A percentile compares a stretch with the other conserved stretches of the same genome.
Conservation (phyloP, 2,888 invertebrate species). For the Cataglyphis livida region DNA sequence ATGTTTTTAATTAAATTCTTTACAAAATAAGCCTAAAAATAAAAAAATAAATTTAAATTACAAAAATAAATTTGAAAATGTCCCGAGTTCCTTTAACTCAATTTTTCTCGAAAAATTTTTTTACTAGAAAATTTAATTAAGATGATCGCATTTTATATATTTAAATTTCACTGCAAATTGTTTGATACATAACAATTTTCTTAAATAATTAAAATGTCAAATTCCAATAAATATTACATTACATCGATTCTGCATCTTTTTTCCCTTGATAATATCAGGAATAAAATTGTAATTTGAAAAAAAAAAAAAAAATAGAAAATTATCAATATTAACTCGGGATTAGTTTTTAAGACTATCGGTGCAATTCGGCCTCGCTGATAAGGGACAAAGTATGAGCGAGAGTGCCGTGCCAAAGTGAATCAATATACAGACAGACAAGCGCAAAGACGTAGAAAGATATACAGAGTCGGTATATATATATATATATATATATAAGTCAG, state of each 20-base stretch:
- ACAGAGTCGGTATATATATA: conserved; percentile 46
- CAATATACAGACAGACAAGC: conserved; percentile 68
- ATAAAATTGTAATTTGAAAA: conserved; percentile 18
- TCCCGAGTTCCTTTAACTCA: neutral
- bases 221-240: conserved; percentile 17
- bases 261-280: neutral
- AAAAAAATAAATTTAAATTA: neutral
- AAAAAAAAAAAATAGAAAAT: conserved; percentile 1
- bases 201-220: conserved; percentile 17
- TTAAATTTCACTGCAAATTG: neutral
- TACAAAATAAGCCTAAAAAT: neutral
- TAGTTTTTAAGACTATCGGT: conserved; percentile 26
- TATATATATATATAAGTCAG: conserved; percentile 21
- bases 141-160: neutral
- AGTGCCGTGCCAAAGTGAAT: conserved; percentile 74
- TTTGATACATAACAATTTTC: conserved; percentile 1
- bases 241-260: conserved; percentile 3
- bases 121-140: conserved; percentile 6
- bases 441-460: conserved; percentile 47
- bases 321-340: neutral
- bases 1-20: neutral
- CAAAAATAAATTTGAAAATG: neutral
- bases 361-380: conserved; percentile 42
- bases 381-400: conserved; percentile 68
- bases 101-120: conserved; percentile 5